phyloP scores from a whole-genome alignment of 1,140 invertebrate species.

The Elysia chlorotica region DNA sequence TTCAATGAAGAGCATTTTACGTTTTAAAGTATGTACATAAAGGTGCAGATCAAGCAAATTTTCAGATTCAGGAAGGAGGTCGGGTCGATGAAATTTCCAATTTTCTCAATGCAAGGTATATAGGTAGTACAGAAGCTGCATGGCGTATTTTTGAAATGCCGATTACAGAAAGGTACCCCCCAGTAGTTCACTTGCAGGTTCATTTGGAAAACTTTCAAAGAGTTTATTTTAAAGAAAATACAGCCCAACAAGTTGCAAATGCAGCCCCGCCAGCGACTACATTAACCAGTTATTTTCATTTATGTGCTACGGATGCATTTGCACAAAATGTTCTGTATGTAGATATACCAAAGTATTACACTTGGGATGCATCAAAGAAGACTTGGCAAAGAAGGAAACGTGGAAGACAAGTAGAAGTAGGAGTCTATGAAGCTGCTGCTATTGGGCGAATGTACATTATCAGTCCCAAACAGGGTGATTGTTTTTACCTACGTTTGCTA shows the following conservation, averaged over 20 bases:
- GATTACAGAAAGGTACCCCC: conserved; percentile 59
- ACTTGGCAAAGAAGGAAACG: not conserved
- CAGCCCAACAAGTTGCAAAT: not conserved
- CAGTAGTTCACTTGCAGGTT: conserved; percentile 5
- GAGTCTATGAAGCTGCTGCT: not conserved
- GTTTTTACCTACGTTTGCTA: not conserved
- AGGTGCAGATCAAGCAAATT: conserved; percentile 21
- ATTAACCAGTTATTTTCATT: not conserved
- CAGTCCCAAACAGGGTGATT: not conserved
- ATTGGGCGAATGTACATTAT: not conserved
- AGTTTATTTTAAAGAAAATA: not conserved
- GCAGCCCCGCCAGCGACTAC: not conserved
- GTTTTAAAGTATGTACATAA: conserved; percentile 32
- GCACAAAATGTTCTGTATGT: not conserved
- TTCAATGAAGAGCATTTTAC: conserved; percentile 30
- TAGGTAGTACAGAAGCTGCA: conserved; percentile 43
- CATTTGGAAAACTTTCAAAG: not conserved
- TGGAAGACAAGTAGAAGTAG: not conserved
- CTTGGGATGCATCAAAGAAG: not conserved
- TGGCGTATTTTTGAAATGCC: conserved; percentile 44
- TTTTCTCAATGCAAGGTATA: conserved; percentile 33
- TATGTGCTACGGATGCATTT: not conserved
- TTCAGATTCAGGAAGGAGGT: conserved; percentile 21
- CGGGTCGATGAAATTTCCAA: conserved; percentile 16
- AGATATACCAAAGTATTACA: not conserved